Percentiles rank a stretch among this genome's conserved stretches.
Conservation (phyloP, 2,888 invertebrate species). For the Drosophila suboccidentalis region DNA sequence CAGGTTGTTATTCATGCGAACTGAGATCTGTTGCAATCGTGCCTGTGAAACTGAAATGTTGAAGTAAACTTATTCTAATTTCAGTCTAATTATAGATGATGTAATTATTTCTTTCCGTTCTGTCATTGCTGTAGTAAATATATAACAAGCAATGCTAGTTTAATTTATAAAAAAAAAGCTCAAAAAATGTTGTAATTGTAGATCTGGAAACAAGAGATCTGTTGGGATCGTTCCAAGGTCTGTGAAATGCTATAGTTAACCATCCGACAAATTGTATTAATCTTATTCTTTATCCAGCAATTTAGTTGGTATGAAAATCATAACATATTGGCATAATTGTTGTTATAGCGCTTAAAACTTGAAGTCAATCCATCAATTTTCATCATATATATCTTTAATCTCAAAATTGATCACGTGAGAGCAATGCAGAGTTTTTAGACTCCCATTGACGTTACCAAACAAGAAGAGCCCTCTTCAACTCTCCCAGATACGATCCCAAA, state of each 20-base stretch:
- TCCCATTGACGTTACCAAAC: conserved; percentile 8
- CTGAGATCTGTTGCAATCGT: conserved; percentile 3
- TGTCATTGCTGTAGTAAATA: neutral
- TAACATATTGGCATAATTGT: neutral
- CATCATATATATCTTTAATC: neutral
- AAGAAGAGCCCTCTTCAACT: conserved; percentile 6
- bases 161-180: neutral
- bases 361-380: neutral
- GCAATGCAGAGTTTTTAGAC: neutral
- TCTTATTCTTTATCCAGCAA: neutral
- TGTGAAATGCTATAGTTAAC: neutral
- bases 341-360: neutral
- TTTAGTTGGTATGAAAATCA: no score
- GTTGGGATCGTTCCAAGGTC: neutral
- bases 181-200: neutral
- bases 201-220: neutral
- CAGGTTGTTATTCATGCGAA: neutral
- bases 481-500: conserved; percentile 12
- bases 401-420: neutral
- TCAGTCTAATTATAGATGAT: neutral
- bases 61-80: neutral
- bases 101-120: conserved; percentile 2
- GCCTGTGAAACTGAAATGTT: conserved; percentile 1
- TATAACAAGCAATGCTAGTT: neutral
- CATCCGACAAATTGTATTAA: neutral